phyloP scores from a whole-genome alignment of 2,888 invertebrate species.

The Callyntrura guangdongensis region DNA sequence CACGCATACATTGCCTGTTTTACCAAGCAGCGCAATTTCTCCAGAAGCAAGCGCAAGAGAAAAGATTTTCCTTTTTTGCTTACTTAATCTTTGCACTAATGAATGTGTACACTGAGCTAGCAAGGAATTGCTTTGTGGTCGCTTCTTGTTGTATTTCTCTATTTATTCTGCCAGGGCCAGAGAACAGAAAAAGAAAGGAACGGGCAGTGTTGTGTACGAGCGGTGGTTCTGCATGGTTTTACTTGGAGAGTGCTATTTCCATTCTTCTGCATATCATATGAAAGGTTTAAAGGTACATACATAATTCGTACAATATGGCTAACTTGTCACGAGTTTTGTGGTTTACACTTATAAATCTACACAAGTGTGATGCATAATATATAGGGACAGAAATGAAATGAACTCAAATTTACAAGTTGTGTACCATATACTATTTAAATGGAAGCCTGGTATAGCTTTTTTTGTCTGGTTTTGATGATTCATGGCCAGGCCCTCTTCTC shows the following conservation, averaged over 20 bases:
- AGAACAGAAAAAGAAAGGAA: conserved; percentile 1
- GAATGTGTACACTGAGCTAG: conserved; percentile 82
- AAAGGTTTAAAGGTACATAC: too few relatives aligned
- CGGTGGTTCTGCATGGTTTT: conserved; percentile 10
- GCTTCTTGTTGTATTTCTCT: conserved; percentile 42
- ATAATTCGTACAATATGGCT: conserved; percentile 32
- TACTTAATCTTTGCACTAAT: conserved; percentile 82
- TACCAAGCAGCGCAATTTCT: conserved; percentile 44
- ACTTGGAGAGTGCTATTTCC: background rate
- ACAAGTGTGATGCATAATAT: conserved; percentile 7
- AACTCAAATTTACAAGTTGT: background rate
- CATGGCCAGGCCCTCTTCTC: conserved; percentile 54
- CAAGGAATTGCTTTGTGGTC: conserved; percentile 73
- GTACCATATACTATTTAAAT: background rate
- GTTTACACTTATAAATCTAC: too few relatives aligned
- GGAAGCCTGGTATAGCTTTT: conserved; percentile 11
- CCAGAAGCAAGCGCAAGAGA: too few relatives aligned
- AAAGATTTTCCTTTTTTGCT: conserved; percentile 71
- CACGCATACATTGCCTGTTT: conserved; percentile 19
- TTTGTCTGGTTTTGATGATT: conserved; percentile 59
- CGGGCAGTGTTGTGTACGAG: background rate
- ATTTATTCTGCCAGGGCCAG: conserved; percentile 62
- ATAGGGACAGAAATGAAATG: background rate
- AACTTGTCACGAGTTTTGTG: conserved; percentile 59
- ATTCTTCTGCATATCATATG: background rate